phyloP scores from a whole-genome alignment of 1,140 invertebrate species.

The Drosophila quadrilineata region DNA sequence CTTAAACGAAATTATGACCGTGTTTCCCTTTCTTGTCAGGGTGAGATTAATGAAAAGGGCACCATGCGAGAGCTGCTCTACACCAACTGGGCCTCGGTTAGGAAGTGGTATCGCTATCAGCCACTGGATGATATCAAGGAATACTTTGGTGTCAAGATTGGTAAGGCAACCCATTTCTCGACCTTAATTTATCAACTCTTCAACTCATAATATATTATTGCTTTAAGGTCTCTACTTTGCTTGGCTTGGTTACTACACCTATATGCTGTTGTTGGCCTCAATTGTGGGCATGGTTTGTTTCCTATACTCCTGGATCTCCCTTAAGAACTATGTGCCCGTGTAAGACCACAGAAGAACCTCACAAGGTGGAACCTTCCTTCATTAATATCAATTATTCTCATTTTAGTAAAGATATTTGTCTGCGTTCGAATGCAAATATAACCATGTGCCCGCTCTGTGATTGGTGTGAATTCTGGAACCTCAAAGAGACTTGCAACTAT shows the following conservation, averaged over 20 bases:
- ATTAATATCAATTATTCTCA: neutral
- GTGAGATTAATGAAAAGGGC: conserved; percentile 86
- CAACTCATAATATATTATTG: neutral
- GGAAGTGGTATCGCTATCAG: conserved; percentile 91
- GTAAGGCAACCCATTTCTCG: conserved; percentile 65
- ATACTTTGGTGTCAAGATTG: conserved; percentile 97
- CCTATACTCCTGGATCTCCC: conserved; percentile 89
- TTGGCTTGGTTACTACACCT: conserved; percentile 98
- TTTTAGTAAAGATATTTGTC: conserved; percentile 91
- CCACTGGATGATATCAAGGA: conserved; percentile 93
- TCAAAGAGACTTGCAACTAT: conserved; percentile 93
- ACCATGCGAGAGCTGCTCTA: conserved; percentile 90
- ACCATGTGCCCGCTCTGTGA: conserved; percentile 94
- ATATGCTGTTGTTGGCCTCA: conserved; percentile 94
- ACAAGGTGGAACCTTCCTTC: too few species aligned
- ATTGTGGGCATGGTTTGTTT: conserved; percentile 92
- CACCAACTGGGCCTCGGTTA: conserved; percentile 92
- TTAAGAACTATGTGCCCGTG: conserved; percentile 88
- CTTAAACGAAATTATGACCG: neutral
- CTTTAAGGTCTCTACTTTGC: conserved; percentile 91
- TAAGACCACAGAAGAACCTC: too few species aligned
- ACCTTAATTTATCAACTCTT: too few species aligned
- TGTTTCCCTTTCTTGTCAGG: conserved; percentile 83
- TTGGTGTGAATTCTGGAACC: conserved; percentile 93
- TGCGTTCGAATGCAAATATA: conserved; percentile 82